phyloP scores from a whole-genome alignment of 2,113 vertebrate species.

The Onychostruthus taczanowskii region DNA sequence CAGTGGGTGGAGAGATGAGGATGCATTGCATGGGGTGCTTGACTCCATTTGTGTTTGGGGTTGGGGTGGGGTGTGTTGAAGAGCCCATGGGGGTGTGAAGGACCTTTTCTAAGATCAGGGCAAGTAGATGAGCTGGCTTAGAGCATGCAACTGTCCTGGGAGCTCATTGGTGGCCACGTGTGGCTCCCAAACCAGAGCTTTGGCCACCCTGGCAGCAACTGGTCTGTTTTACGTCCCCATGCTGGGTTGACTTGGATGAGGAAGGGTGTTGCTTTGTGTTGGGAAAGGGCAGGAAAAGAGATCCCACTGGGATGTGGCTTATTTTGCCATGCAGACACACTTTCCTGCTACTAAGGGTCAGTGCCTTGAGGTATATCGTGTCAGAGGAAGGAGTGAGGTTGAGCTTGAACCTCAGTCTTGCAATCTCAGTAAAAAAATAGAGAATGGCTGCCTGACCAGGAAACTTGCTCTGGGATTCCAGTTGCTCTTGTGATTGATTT shows the following conservation, averaged over 20 bases:
- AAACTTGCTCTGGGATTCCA: not conserved
- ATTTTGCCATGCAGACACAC: not conserved
- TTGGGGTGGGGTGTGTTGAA: not conserved
- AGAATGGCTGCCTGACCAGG: not conserved
- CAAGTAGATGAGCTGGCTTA: not conserved
- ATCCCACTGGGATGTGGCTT: not conserved
- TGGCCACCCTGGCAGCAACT: not conserved
- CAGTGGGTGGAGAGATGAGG: not conserved
- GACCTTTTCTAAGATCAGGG: not conserved
- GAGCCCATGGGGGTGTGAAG: not conserved
- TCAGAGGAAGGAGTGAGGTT: not conserved
- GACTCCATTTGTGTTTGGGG: not conserved
- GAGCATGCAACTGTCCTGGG: fast-evolving
- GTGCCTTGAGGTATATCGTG: not conserved
- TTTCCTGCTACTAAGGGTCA: fast-evolving
- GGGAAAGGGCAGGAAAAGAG: not conserved
- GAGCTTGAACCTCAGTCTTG: not conserved
- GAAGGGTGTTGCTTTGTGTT: not conserved
- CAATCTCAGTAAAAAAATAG: not conserved
- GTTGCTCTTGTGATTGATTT: not conserved
- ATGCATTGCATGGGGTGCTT: fast-evolving
- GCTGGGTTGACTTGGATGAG: not conserved
- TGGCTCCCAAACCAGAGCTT: constrained; percentile 37
- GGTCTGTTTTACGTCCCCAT: not conserved
- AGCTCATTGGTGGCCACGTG: not conserved